Evolutionary conservation across 1,140 invertebrate species (phyloP).

Genomic region (Hylaeus volcanicus): DNA sequence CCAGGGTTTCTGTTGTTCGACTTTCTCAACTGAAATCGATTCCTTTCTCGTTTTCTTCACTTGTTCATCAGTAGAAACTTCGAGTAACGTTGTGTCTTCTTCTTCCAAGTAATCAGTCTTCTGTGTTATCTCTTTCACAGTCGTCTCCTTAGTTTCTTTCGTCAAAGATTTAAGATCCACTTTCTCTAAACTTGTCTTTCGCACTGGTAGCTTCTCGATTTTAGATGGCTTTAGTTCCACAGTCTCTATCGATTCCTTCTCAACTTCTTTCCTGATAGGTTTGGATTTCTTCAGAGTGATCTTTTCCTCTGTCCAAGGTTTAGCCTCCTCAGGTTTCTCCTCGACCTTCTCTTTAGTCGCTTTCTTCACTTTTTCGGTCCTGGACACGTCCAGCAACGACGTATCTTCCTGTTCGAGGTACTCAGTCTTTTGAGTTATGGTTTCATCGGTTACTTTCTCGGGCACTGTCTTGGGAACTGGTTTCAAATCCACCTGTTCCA

Average conservation of each 20-base stretch:
- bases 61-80: slow-evolving; percentile 49
- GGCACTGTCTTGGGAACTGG: slow-evolving; percentile 43
- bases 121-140: slow-evolving; percentile 12
- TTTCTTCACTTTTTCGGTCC: slow-evolving; percentile 46
- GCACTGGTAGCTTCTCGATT: slow-evolving; percentile 66
- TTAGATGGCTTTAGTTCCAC: slow-evolving; percentile 80
- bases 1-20: slow-evolving; percentile 69
- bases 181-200: slow-evolving; percentile 75
- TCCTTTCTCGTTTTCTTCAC: slow-evolving; percentile 45
- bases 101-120: slow-evolving; percentile 53
- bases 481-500: slow-evolving; percentile 63
- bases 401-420: slow-evolving; percentile 56
- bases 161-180: slow-evolving; percentile 70
- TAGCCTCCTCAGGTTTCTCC: slow-evolving; percentile 72
- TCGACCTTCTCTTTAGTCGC: slow-evolving; percentile 56
- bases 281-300: slow-evolving; percentile 72
- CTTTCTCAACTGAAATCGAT: slow-evolving; percentile 18
- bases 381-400: slow-evolving; percentile 47
- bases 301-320: slow-evolving; percentile 82
- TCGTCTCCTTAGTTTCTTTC: slow-evolving; percentile 71
- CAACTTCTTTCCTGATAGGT: slow-evolving; percentile 73
- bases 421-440: slow-evolving; percentile 48
- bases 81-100: slow-evolving; percentile 62
- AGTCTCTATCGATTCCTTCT: slow-evolving; percentile 75
- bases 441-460: slow-evolving; percentile 23